Percentiles rank a stretch among this genome's conserved stretches.
Evolutionary conservation across 1,140 invertebrate genomes (phyloP).

Genomic region (Calycopis cecrops): DNA sequence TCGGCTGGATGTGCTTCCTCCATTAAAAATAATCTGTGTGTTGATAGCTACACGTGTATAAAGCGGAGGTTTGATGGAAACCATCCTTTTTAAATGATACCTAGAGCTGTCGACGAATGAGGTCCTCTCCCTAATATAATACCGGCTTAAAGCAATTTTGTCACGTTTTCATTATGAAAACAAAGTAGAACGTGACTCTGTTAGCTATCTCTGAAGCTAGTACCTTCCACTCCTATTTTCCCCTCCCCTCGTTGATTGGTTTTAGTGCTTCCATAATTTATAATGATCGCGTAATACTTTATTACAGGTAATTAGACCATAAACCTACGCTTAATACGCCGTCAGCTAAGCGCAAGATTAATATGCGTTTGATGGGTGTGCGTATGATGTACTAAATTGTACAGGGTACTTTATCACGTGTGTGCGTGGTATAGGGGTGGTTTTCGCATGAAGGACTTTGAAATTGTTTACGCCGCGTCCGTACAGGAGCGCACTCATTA

Average conservation of each 20-base stretch:
- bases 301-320: slow-evolving; percentile 8
- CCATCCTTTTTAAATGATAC: too few species aligned
- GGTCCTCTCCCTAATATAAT: too few species aligned
- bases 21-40: too few species aligned
- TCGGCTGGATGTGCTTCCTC: too few species aligned
- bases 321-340: slow-evolving; percentile 6
- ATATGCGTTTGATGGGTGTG: slow-evolving; percentile 9
- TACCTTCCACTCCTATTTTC: not conserved
- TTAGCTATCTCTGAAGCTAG: not conserved
- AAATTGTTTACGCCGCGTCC: slow-evolving; percentile 3
- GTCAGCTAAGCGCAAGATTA: slow-evolving; percentile 11
- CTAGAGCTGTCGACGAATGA: too few species aligned
- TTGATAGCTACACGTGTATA: too few species aligned
- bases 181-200: not conserved
- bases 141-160: too few species aligned
- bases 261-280: not conserved
- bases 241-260: not conserved
- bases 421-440: not conserved
- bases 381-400: slow-evolving; percentile 7
- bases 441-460: not conserved
- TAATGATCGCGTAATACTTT: slow-evolving; percentile 1
- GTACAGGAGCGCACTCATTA: slow-evolving; percentile 8
- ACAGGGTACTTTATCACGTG: not conserved
- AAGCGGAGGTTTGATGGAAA: too few species aligned
- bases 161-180: too few species aligned